These are phyloP conservation scores for Papilio dardanus DNA, from an alignment of 1,140 invertebrate genomes.

Conservation along the genomic window DNA sequence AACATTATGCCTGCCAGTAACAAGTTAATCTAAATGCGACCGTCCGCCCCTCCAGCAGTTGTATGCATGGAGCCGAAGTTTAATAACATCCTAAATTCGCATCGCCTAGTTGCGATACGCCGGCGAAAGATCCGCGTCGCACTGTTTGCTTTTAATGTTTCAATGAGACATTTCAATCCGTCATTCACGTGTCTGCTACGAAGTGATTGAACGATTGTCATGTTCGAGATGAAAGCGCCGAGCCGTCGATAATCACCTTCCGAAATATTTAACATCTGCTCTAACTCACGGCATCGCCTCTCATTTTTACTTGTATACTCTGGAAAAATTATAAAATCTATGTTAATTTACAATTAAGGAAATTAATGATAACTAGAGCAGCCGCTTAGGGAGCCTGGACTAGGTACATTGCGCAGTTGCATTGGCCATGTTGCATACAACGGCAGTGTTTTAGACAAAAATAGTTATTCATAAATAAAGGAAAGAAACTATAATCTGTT, in stretches of 20 bases:
- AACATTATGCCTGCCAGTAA: constrained; percentile 80
- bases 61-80: constrained; percentile 75
- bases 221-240: constrained; percentile 21
- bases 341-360: neutral
- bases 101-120: constrained; percentile 52
- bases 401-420: too few species aligned
- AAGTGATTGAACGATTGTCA: constrained; percentile 34
- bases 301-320: neutral
- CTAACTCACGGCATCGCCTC: neutral
- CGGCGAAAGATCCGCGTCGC: constrained; percentile 9
- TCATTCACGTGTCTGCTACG: constrained; percentile 25
- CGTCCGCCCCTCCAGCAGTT: constrained; percentile 66
- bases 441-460: neutral
- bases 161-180: constrained; percentile 26
- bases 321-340: neutral
- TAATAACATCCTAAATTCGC: constrained; percentile 71
- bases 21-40: constrained; percentile 81
- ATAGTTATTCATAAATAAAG: neutral
- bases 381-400: too few species aligned
- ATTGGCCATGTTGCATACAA: too few species aligned
- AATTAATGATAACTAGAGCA: neutral
- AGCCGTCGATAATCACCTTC: constrained; percentile 12
- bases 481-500: neutral
- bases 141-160: constrained; percentile 30
- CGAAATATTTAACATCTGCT: constrained; percentile 11